Percentiles rank a stretch among this genome's conserved stretches.
Conservation (phyloP, 2,888 invertebrate genomes). For the Mamestra brassicae region DNA sequence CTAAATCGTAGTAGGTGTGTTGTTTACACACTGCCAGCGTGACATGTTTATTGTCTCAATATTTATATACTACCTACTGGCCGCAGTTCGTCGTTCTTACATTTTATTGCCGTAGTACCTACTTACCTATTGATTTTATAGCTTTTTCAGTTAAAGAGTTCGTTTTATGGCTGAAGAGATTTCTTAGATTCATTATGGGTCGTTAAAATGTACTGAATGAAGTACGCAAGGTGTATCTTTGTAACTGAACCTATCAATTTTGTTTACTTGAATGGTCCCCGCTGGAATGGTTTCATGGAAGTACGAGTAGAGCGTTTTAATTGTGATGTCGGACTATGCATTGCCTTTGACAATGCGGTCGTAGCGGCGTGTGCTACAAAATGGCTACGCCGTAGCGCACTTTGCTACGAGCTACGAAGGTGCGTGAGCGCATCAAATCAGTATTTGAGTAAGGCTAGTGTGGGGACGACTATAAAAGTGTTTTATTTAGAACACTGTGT, state of each 20-base stretch:
- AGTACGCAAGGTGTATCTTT: not conserved
- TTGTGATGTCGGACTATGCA: not conserved
- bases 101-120: conserved; percentile 45
- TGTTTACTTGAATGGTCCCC: not conserved
- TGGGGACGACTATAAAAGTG: not conserved
- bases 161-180: conserved; percentile 18
- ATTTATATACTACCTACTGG: conserved; percentile 52
- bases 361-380: conserved; percentile 16
- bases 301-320: not conserved
- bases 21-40: conserved; percentile 53
- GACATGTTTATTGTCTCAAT: conserved; percentile 61
- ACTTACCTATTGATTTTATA: conserved; percentile 47
- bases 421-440: not conserved
- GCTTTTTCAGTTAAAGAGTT: conserved; percentile 25
- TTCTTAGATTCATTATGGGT: conserved; percentile 21
- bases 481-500: not conserved
- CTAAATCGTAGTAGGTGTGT: conserved; percentile 59
- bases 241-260: not conserved
- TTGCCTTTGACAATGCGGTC: not conserved
- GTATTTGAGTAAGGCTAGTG: not conserved
- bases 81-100: conserved; percentile 28
- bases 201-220: conserved; percentile 16
- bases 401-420: not conserved
- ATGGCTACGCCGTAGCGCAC: conserved; percentile 36
- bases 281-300: not conserved